Evolutionary conservation across 2,113 vertebrate genomes (phyloP), one percentile per base, ranked within the genome.

Genomic region (Cavia porcellus): DNA sequence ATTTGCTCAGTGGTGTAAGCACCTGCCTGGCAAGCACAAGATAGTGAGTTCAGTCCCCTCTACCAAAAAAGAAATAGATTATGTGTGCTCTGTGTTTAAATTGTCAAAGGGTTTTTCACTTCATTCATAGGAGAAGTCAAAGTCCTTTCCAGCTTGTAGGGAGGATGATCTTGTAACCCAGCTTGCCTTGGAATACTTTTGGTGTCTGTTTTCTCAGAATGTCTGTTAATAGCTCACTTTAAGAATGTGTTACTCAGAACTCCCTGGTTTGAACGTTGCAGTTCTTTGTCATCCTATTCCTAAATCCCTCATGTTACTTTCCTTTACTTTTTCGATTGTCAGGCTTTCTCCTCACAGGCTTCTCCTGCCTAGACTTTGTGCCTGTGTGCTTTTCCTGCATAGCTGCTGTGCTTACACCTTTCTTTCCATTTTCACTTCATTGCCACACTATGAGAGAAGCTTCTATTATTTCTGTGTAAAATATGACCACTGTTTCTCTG

Each of bases 141-240:
- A 88, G 68, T 84, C 61, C 52, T 96, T 55, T 30, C 55, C 28
- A 84, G 28, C 35, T 77, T 83, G 86, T 88, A 81, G 66, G 28
- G 50, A 42, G 61, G 24, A 35, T 61, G 64, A 30, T 55, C 0
- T 19, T 64, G 35, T 80, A 25, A 0, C 57, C 25, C 38, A 22
- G 0, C 61, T 2, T 89, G 15, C 32, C 32, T 4, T 45, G 10
- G 30, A 68, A 30, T 38, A 82, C 19, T 66, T 80, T 32, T 15
- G 17, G 55, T 83, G 17, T 94, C 12, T 87, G 6, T 85, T 52
- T 1, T 86, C 15, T 81, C 28, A 74, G 35, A 64, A 55, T 50
- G 13, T 87, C 47, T 84, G 57, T 75, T 75, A 93, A 25, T 89
- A 86, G 19, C 35, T 17, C 1, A 11, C 28, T 42, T 84, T 68